These are phyloP conservation scores for Hypomecis atomaria DNA, from an alignment of 2,888 invertebrate genomes.

Conservation along the genomic window DNA sequence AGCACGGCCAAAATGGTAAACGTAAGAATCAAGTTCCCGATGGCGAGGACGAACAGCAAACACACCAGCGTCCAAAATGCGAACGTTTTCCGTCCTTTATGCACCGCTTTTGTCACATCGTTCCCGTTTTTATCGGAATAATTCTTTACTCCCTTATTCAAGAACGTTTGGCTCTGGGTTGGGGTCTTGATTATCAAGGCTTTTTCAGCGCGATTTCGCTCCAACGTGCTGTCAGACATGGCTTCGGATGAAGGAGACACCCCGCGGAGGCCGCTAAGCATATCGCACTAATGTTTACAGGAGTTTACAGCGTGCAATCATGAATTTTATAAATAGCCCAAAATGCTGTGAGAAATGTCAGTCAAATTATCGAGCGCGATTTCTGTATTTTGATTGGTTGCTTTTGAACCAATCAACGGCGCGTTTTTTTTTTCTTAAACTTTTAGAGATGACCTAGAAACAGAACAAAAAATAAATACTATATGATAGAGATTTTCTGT, in stretches of 20 bases:
- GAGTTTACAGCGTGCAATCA: conserved; percentile 46
- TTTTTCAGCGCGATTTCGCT: conserved; percentile 73
- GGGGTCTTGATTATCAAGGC: conserved; percentile 72
- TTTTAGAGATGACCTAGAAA: background rate
- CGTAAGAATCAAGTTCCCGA: conserved; percentile 92
- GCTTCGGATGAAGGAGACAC: conserved; percentile 74
- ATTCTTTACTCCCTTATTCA: conserved; percentile 61
- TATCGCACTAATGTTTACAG: conserved; percentile 48
- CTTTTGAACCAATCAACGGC: conserved; percentile 11
- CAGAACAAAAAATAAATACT: no score
- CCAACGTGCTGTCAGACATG: conserved; percentile 74
- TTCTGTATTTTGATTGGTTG: conserved; percentile 56
- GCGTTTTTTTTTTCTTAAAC: background rate
- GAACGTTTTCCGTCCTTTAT: conserved; percentile 86
- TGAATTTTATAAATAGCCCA: conserved; percentile 69
- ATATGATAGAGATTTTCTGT: background rate
- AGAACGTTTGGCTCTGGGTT: conserved; percentile 55
- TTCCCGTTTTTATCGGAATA: conserved; percentile 79
- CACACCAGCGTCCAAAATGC: conserved; percentile 92
- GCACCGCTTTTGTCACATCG: conserved; percentile 68
- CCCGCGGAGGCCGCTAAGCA: conserved; percentile 67
- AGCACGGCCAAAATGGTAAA: conserved; percentile 92
- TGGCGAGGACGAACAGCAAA: conserved; percentile 88
- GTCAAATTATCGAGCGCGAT: conserved; percentile 77
- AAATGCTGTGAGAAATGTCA: conserved; percentile 52